These are phyloP conservation scores for Sipha maydis DNA, from an alignment of 2,888 invertebrate species.

Conservation along the genomic window DNA sequence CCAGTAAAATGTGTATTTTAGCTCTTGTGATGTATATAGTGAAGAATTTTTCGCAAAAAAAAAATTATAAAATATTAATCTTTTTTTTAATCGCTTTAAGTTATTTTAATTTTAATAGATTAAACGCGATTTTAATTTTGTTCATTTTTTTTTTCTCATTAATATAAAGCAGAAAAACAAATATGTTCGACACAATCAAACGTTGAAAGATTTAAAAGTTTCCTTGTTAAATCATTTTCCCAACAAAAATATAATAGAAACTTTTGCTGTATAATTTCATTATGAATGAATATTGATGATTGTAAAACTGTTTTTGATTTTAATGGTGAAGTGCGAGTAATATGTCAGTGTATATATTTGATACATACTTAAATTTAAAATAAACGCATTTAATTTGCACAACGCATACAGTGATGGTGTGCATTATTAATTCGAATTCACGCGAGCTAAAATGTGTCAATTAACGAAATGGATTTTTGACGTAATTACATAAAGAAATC, in stretches of 20 bases:
- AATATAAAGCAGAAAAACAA: background rate
- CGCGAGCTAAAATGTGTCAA: conserved; percentile 10
- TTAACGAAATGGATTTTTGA: conserved; percentile 13
- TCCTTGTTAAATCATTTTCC: background rate
- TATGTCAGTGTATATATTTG: background rate
- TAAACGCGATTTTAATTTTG: background rate
- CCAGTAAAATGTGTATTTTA: background rate
- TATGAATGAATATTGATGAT: too few relatives aligned
- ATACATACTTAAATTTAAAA: background rate
- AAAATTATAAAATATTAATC: too few relatives aligned
- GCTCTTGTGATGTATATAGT: background rate
- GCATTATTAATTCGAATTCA: conserved; percentile 7
- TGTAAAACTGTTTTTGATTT: background rate
- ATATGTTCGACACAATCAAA: background rate
- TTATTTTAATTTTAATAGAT: background rate
- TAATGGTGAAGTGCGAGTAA: background rate
- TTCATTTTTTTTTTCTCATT: background rate
- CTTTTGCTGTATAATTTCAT: too few relatives aligned
- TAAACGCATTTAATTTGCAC: background rate
- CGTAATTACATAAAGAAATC: conserved; percentile 6
- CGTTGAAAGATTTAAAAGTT: too few relatives aligned
- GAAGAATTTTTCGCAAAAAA: background rate
- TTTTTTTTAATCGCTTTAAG: background rate
- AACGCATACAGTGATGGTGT: background rate
- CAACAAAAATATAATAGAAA: too few relatives aligned